Base-by-base conservation (phyloP, 2,888 invertebrate genomes). In the Ptycholaimellus sp. region DNA sequence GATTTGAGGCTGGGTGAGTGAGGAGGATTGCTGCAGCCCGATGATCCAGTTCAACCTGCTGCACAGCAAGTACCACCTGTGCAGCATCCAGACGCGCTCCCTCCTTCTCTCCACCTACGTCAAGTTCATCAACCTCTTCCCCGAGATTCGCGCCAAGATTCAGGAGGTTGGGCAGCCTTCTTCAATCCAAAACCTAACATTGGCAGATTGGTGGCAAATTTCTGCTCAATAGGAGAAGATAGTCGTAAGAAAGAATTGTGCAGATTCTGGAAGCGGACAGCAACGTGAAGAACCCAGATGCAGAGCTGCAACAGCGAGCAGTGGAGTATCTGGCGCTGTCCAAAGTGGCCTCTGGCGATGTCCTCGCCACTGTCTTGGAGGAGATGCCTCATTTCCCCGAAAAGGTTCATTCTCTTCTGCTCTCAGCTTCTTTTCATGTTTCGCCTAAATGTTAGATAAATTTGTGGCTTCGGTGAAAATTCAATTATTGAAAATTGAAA, bases 311-410 rank as follows among this genome's bases (percentile, higher is more conserved):
- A 58, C 96, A 96, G 60, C 70, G 96, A 51, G 85, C 93, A 37
- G 83, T 87, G 41, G 96, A 99, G 66, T 96, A 96, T 64, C 66
- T 96, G 42, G 83, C 87, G 56, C 68, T 96, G 42, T 87, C 85
- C 60, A 80, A 82, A 55, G 79, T 90, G 43, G 85, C 90, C 22
- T 81, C 85, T 45, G 74, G 83, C 38, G 93, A 96, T 69, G 90
- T 96, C 40, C 66, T 96, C 58, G 72, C 56, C 16, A 56, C 56
- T 18, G 55, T 53, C 38, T 66, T 96, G 48, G 96, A 96, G 68
- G 96, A 96, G 68, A 96, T 96, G 96, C 96, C 96, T 44, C 90
- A 93, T 36, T 96, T 93, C 66, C 87, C 96, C 3, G 96, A 96
- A 64, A 70, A 93, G 47, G 90, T n/a, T n/a, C n/a, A 38, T 13